These are phyloP conservation scores for Conchocele bisecta DNA, from an alignment of 2,888 invertebrate genomes.

Conservation along the genomic window DNA sequence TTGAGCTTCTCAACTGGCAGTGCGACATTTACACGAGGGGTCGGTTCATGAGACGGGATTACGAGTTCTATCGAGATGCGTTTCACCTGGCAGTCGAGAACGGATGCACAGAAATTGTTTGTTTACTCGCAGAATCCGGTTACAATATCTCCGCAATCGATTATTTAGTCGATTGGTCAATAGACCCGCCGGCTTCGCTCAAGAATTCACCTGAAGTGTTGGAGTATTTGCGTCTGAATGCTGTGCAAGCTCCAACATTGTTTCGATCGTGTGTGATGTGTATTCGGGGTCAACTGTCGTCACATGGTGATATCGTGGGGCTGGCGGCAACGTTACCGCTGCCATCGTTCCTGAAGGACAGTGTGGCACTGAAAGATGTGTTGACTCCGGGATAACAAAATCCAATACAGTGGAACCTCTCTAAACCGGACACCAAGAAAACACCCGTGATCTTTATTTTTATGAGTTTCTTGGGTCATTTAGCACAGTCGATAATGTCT, in stretches of 20 bases:
- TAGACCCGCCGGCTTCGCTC: conserved; percentile 49
- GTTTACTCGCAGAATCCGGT: conserved; percentile 62
- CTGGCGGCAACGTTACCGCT: conserved; percentile 61
- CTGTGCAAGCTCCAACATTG: conserved; percentile 53
- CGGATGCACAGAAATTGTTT: conserved; percentile 64
- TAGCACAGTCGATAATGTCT: too few relatives aligned
- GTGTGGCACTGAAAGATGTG: conserved; percentile 52
- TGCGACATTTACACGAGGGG: conserved; percentile 61
- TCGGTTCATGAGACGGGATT: conserved; percentile 48
- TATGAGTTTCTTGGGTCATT: too few relatives aligned
- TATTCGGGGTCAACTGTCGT: conserved; percentile 58
- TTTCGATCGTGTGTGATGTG: conserved; percentile 42
- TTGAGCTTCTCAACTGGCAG: conserved; percentile 60
- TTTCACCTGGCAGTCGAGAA: conserved; percentile 68
- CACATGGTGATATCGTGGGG: conserved; percentile 34
- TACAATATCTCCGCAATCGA: conserved; percentile 60
- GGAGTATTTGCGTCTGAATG: conserved; percentile 46
- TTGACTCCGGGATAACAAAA: too few relatives aligned
- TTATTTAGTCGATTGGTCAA: conserved; percentile 41
- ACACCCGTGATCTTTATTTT: too few relatives aligned
- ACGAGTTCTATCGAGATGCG: conserved; percentile 66
- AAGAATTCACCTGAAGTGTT: conserved; percentile 56
- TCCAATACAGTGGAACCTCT: too few relatives aligned
- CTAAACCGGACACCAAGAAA: too few relatives aligned
- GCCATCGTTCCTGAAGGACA: conserved; percentile 63